Conservation (phyloP, 2,797 vertebrate species). For the Parauchenoglanis punctatus region DNA sequence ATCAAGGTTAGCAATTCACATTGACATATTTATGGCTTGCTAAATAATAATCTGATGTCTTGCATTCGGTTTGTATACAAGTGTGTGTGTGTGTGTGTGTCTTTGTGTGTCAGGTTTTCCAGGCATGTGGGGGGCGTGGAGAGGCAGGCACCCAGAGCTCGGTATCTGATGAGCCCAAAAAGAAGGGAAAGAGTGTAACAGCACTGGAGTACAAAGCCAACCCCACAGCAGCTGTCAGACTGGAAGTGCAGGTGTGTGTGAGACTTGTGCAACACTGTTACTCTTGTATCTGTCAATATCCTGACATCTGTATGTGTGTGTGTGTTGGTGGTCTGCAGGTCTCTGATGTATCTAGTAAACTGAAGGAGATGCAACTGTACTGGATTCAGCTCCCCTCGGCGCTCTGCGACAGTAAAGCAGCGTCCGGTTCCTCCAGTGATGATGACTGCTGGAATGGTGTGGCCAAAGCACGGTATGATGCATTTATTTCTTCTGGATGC, state of each 20-base stretch:
- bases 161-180: slow-evolving; percentile 74
- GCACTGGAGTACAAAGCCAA: slow-evolving; percentile 71
- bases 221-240: slow-evolving; percentile 63
- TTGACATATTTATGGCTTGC: neutral
- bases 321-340: slow-evolving; percentile 72
- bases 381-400: slow-evolving; percentile 86
- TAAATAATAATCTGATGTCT: neutral
- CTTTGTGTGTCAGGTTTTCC: slow-evolving; percentile 79
- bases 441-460: slow-evolving; percentile 95
- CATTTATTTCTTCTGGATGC: neutral
- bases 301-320: slow-evolving; percentile 19
- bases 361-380: slow-evolving; percentile 85
- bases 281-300: slow-evolving; percentile 13
- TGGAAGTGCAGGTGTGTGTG: slow-evolving; percentile 80
- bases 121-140: slow-evolving; percentile 84
- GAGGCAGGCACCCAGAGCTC: slow-evolving; percentile 69
- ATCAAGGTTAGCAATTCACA: slow-evolving; percentile 80
- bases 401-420: slow-evolving; percentile 86
- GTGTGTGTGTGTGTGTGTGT: slow-evolving; percentile 23
- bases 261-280: neutral
- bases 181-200: slow-evolving; percentile 65
- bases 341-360: slow-evolving; percentile 83
- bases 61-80: neutral
- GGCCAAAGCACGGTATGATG: slow-evolving; percentile 83
- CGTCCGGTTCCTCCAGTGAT: slow-evolving; percentile 75